Conservation (phyloP, 2,113 vertebrate species). For the Hippocampus comes region DNA sequence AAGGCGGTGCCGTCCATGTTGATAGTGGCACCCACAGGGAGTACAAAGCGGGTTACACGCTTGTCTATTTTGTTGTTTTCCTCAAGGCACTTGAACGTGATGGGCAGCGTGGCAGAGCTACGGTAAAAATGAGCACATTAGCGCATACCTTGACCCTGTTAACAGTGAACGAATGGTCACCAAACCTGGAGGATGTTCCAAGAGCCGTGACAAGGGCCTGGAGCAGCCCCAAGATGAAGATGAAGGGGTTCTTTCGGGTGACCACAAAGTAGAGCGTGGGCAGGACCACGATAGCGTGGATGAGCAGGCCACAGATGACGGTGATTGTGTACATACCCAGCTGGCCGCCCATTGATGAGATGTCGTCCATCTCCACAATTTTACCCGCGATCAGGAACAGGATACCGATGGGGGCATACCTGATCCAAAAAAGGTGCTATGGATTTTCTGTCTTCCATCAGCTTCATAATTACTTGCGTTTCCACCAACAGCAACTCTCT, state of each 20-base stretch:
- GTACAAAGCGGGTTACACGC: conserved; percentile 89
- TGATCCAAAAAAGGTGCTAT: conserved; percentile 44
- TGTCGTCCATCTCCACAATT: conserved; percentile 97
- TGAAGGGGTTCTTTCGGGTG: conserved; percentile 89
- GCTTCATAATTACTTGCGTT: neutral
- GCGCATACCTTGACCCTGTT: neutral
- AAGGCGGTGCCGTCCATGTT: conserved; percentile 96
- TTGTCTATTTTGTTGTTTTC: conserved; percentile 93
- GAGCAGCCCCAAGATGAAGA: conserved; percentile 87
- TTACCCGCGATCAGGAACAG: conserved; percentile 96
- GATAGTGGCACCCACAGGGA: conserved; percentile 92
- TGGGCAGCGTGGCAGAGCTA: conserved; percentile 91
- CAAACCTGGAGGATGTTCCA: conserved; percentile 94
- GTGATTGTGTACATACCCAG: conserved; percentile 96
- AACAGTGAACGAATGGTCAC: neutral
- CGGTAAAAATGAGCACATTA: neutral
- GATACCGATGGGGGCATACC: conserved; percentile 95
- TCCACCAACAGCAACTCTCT: neutral
- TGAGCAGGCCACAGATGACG: conserved; percentile 84
- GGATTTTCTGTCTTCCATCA: neutral
- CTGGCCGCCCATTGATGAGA: conserved; percentile 87
- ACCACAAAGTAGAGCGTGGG: conserved; percentile 90
- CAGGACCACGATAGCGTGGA: conserved; percentile 84
- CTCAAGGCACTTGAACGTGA: conserved; percentile 94
- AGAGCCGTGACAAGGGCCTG: conserved; percentile 94